Conservation (phyloP, 2,113 vertebrate genomes). For the Pristiophorus japonicus region DNA sequence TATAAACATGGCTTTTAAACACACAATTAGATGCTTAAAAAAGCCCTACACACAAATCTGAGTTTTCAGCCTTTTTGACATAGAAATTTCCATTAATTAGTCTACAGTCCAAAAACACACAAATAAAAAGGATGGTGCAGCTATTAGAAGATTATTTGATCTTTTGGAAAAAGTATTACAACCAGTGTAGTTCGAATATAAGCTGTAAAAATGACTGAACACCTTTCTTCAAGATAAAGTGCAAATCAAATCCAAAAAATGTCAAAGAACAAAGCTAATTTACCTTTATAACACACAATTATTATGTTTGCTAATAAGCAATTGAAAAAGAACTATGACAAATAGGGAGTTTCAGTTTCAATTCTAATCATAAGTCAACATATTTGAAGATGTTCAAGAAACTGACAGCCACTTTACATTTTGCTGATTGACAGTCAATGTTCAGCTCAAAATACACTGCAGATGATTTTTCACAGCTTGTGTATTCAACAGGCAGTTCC, state of each 20-base stretch:
- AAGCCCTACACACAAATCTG: neutral
- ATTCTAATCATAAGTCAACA: too few species aligned
- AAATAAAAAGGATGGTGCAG: neutral
- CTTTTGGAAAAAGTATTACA: neutral
- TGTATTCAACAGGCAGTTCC: too few species aligned
- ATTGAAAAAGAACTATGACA: too few species aligned
- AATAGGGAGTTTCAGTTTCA: too few species aligned
- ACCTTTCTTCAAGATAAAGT: neutral
- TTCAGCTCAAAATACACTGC: too few species aligned
- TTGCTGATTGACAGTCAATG: too few species aligned
- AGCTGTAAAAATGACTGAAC: neutral
- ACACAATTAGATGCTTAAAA: constrained; percentile 4
- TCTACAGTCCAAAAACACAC: neutral
- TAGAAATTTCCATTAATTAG: constrained; percentile 10
- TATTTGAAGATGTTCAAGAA: too few species aligned
- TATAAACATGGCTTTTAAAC: too few species aligned
- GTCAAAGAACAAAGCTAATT: neutral
- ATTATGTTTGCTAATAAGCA: too few species aligned
- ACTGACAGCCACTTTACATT: too few species aligned
- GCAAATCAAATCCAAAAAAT: neutral
- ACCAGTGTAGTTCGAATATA: neutral
- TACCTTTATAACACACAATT: neutral
- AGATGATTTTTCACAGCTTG: too few species aligned
- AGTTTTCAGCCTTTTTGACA: constrained; percentile 11
- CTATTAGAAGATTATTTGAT: neutral